Percentiles rank a stretch among this genome's conserved stretches.
Evolutionary conservation across 2,888 invertebrate species (phyloP).

Genomic region (Hyalella azteca): DNA sequence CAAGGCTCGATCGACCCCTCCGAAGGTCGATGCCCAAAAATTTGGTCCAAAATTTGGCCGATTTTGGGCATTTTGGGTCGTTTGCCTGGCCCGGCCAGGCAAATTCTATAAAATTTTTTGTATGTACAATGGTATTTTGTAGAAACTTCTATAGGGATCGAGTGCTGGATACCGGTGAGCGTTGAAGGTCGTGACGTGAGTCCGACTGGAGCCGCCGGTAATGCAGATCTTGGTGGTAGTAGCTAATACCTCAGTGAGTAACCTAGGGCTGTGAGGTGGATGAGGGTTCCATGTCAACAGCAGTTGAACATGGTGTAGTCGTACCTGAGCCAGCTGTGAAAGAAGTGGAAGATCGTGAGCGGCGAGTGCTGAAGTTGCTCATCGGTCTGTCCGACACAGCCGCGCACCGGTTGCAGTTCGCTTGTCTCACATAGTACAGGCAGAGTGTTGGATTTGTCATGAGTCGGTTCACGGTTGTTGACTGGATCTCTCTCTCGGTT

Average conservation of each 20-base stretch:
- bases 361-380: not conserved
- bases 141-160: too few relatives aligned
- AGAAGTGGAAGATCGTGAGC: not conserved
- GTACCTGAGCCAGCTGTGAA: not conserved
- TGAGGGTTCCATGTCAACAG: constrained; percentile 1
- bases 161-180: constrained; percentile 31
- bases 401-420: not conserved
- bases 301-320: not conserved
- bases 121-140: too few relatives aligned
- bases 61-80: too few relatives aligned
- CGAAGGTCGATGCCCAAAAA: too few relatives aligned
- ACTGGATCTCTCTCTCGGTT: not conserved
- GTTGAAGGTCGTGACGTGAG: constrained; percentile 26
- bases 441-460: not conserved
- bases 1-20: too few relatives aligned
- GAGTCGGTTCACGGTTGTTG: not conserved
- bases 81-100: too few relatives aligned
- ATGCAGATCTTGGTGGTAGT: constrained; percentile 30
- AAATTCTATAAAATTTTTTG: too few relatives aligned
- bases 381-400: not conserved
- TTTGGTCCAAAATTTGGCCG: too few relatives aligned
- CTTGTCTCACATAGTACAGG: not conserved
- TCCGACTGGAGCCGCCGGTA: constrained; percentile 29
- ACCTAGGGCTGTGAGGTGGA: not conserved
- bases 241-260: constrained; percentile 20